Percentiles rank a stretch among this genome's conserved stretches.
Evolutionary conservation across 2,888 invertebrate species (phyloP).

Genomic region (Agonum fuliginosum): DNA sequence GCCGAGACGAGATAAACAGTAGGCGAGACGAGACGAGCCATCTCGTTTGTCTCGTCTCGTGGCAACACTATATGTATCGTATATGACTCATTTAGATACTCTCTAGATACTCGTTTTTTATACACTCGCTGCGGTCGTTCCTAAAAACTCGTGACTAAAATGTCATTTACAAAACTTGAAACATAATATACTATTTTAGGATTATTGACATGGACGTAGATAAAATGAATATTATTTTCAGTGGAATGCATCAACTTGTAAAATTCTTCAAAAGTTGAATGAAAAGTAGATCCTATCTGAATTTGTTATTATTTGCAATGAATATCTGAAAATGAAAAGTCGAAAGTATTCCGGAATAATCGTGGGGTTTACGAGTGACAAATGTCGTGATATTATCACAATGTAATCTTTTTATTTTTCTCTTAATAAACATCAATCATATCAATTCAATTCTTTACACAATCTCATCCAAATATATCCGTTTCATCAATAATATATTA

Average conservation of each 20-base stretch:
- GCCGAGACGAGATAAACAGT: no score
- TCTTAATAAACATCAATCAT: conserved; percentile 31
- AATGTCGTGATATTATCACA: conserved; percentile 26
- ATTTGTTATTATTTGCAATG: conserved; percentile 21
- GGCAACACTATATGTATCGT: no score
- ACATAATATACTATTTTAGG: no score
- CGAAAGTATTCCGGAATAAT: conserved; percentile 1
- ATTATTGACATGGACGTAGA: no score
- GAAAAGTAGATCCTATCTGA: conserved; percentile 28
- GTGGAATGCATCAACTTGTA: conserved; percentile 22
- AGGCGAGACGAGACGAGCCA: no score
- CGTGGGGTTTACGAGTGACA: conserved; percentile 17
- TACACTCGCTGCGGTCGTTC: no score
- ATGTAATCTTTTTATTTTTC: conserved; percentile 32
- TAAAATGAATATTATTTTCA: conserved; percentile 35
- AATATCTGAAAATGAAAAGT: conserved; percentile 11
- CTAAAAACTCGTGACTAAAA: no score
- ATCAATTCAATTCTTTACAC: conserved; percentile 9
- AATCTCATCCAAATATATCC: conserved; percentile 34
- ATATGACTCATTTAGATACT: no score
- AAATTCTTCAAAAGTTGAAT: conserved; percentile 32
- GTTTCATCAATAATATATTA: conserved; percentile 32
- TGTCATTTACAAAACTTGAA: no score
- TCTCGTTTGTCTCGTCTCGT: no score
- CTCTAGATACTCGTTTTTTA: no score